These are phyloP conservation scores for Lepidocyrtoides sp. DNA, from an alignment of 2,888 invertebrate species.

Conservation along the genomic window DNA sequence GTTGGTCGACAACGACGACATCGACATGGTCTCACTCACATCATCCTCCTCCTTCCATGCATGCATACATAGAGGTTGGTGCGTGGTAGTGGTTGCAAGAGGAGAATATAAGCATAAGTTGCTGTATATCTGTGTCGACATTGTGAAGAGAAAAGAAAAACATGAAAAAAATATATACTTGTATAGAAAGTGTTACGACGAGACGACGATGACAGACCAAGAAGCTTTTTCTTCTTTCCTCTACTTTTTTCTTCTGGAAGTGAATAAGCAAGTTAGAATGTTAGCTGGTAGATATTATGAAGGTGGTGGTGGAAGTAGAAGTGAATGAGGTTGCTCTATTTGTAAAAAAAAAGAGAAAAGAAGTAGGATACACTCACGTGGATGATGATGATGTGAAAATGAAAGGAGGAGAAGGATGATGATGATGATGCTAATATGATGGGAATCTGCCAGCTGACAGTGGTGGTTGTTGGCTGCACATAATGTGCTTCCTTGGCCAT, in stretches of 20 bases:
- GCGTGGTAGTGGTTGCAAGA: slow-evolving; percentile 7
- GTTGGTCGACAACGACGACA: slow-evolving; percentile 22
- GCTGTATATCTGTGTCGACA: background rate
- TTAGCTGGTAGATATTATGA: background rate
- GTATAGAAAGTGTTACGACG: slow-evolving; percentile 55
- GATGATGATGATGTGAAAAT: slow-evolving; percentile 49
- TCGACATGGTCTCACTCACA: slow-evolving; percentile 36
- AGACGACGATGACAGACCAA: background rate
- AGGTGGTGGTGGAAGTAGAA: slow-evolving; percentile 18
- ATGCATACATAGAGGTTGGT: background rate
- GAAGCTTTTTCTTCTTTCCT: slow-evolving; percentile 27
- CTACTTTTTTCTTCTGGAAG: slow-evolving; percentile 24
- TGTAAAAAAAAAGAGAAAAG: slow-evolving; percentile 39
- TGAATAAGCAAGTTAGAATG: slow-evolving; percentile 33
- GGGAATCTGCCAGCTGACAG: slow-evolving; percentile 84
- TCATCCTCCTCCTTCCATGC: background rate
- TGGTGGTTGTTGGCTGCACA: slow-evolving; percentile 35
- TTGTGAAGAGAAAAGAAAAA: background rate
- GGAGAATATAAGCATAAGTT: slow-evolving; percentile 14
- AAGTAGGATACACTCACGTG: background rate
- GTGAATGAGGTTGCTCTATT: slow-evolving; percentile 71
- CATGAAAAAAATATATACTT: background rate
- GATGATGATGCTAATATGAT: slow-evolving; percentile 76
- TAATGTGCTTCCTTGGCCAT: background rate
- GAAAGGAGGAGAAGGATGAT: slow-evolving; percentile 48